phyloP scores from a whole-genome alignment of 2,888 invertebrate species.

The Hymenopus coronatus region DNA sequence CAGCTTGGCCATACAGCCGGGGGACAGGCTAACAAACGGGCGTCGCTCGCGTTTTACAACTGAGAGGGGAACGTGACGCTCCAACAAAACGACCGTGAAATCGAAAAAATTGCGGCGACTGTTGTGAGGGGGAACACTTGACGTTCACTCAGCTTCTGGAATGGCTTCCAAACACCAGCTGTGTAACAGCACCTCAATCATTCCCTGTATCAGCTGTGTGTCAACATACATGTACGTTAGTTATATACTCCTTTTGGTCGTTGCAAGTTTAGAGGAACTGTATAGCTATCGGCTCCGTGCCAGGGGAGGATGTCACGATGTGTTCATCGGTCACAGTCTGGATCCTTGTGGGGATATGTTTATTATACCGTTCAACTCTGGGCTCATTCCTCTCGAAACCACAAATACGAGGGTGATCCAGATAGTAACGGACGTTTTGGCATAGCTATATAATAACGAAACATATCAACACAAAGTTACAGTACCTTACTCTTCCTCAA shows the following conservation, averaged over 20 bases:
- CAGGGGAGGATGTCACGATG: background rate
- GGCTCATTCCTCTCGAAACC: too few species aligned
- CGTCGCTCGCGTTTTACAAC: background rate
- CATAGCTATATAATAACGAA: too few species aligned
- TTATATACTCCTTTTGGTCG: background rate
- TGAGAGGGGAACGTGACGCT: background rate
- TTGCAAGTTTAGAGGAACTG: background rate
- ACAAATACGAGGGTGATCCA: too few species aligned
- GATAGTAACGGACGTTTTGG: too few species aligned
- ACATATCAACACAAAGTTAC: too few species aligned
- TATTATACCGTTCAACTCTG: too few species aligned
- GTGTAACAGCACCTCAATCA: background rate
- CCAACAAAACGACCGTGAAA: background rate
- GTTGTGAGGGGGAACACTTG: background rate
- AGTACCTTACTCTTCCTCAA: too few species aligned
- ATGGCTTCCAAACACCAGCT: background rate
- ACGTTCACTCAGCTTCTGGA: background rate
- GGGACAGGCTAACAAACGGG: background rate
- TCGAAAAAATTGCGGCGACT: background rate
- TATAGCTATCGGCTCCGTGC: background rate
- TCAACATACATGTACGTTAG: background rate
- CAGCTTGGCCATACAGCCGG: background rate
- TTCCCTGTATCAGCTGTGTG: background rate
- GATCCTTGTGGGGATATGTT: too few species aligned
- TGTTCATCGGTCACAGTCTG: background rate